phyloP scores from a whole-genome alignment of 2,113 vertebrate species.

The Ceyx melanurus region DNA sequence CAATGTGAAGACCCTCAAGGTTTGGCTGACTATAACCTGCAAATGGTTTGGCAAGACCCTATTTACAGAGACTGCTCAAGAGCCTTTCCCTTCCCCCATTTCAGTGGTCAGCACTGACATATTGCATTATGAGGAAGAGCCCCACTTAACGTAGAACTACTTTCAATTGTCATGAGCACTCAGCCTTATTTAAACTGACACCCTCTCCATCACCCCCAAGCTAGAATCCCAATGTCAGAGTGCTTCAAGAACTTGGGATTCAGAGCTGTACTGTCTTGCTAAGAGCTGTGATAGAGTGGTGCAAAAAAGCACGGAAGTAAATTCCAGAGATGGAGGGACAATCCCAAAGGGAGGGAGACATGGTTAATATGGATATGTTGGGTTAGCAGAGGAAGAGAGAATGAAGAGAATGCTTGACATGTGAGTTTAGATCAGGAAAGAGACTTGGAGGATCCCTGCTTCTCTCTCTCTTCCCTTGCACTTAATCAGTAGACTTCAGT shows the following conservation, averaged over 20 bases:
- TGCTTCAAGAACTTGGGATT: constrained; percentile 50
- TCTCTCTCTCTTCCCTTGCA: background rate
- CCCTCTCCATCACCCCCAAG: constrained; percentile 61
- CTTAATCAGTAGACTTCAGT: background rate
- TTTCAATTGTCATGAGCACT: constrained; percentile 65
- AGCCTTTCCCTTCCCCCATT: constrained; percentile 36
- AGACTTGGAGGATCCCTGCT: background rate
- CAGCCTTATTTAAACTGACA: constrained; percentile 70
- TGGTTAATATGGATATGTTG: background rate
- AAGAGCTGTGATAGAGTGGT: background rate
- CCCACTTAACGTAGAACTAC: constrained; percentile 46
- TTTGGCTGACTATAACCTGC: constrained; percentile 23
- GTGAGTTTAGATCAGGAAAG: background rate
- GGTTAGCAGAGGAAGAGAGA: background rate
- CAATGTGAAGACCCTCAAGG: background rate
- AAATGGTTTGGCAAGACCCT: constrained; percentile 50
- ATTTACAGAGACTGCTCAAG: constrained; percentile 6
- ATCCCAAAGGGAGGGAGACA: background rate
- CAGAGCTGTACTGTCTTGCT: constrained; percentile 27
- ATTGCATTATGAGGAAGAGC: constrained; percentile 43
- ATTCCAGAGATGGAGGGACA: background rate
- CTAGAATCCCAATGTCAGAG: constrained; percentile 64
- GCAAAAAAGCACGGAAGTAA: background rate
- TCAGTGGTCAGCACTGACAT: constrained; percentile 58
- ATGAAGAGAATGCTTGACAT: background rate